A percentile compares a stretch with the other conserved stretches of the same genome.
phyloP scores from a whole-genome alignment of 2,797 vertebrate genomes.

The Sebastes vulpes region DNA sequence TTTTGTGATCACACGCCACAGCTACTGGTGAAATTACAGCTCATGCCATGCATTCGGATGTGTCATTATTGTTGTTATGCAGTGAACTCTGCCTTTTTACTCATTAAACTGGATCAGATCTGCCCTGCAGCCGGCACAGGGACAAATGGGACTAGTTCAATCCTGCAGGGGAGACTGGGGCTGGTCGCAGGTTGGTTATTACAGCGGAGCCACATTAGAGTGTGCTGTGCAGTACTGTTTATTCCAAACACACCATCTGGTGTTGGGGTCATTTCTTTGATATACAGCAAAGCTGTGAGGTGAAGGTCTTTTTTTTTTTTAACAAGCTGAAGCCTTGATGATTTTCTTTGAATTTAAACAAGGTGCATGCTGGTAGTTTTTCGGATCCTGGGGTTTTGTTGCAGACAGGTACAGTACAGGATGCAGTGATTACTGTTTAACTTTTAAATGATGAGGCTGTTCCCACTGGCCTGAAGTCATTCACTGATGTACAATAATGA shows the following conservation, averaged over 20 bases:
- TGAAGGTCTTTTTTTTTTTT: conserved; percentile 11
- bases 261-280: conserved; percentile 48
- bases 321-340: not conserved
- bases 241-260: conserved; percentile 45
- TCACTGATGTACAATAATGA: not conserved
- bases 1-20: not conserved
- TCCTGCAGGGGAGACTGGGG: conserved; percentile 25
- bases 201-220: conserved; percentile 52
- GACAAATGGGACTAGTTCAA: conserved; percentile 42
- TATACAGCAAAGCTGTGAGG: conserved; percentile 19
- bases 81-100: conserved; percentile 59
- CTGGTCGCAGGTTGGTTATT: conserved; percentile 50
- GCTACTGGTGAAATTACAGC: conserved; percentile 45
- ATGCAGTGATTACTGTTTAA: not conserved
- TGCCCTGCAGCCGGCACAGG: conserved; percentile 25
- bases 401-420: not conserved
- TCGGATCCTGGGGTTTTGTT: not conserved
- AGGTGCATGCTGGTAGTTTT: not conserved
- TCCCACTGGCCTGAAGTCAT: not conserved
- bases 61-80: conserved; percentile 51
- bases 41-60: not conserved
- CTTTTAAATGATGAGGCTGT: not conserved
- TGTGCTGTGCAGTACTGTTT: conserved; percentile 45
- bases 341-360: conserved; percentile 7
- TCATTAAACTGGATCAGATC: conserved; percentile 53